These are phyloP conservation scores for Apodemus agrarius DNA, from an alignment of 2,797 vertebrate species.

Conservation along the genomic window DNA sequence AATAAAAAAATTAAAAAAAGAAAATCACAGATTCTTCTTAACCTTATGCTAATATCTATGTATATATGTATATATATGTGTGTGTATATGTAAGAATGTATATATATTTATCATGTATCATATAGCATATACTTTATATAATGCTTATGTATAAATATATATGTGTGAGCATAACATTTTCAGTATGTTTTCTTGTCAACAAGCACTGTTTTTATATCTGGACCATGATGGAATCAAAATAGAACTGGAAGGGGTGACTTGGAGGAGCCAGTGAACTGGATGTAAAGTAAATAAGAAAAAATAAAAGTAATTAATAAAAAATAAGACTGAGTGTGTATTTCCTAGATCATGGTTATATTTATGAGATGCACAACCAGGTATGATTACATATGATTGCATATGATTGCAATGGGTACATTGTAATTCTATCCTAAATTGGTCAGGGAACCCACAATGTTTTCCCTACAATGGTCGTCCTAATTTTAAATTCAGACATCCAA, in stretches of 20 bases:
- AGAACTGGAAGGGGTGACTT: not conserved
- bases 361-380: not conserved
- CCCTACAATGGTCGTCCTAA: not conserved
- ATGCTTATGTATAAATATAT: not conserved
- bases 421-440: not conserved
- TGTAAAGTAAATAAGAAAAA: not conserved
- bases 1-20: too few species aligned
- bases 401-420: not conserved
- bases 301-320: not conserved
- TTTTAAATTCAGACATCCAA: not conserved
- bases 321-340: not conserved
- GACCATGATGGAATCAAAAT: not conserved
- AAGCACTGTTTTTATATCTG: not conserved
- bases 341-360: not conserved
- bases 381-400: not conserved
- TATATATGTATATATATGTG: not conserved
- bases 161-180: not conserved
- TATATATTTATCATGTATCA: not conserved
- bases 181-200: not conserved
- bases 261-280: not conserved
- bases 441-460: not conserved
- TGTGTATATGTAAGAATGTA: too few species aligned
- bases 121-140: not conserved
- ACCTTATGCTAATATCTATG: not conserved
- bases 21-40: not conserved